A percentile compares a stretch with the other conserved stretches of the same genome.
Evolutionary conservation across 2,888 invertebrate species (phyloP).

Genomic region (Mimachlamys varia): DNA sequence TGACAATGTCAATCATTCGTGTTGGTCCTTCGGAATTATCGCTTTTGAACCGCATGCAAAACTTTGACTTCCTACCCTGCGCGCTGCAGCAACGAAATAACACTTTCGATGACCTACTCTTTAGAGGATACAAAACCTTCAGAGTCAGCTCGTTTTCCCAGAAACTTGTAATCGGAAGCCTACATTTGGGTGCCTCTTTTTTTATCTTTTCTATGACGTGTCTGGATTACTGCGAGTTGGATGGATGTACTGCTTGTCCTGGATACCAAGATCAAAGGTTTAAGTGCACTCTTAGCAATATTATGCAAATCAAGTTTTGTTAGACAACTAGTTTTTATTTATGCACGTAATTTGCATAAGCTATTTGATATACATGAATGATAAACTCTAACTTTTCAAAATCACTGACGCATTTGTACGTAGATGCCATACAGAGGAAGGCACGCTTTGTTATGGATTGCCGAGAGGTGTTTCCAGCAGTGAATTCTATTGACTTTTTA

Average conservation of each 20-base stretch:
- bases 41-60: no score
- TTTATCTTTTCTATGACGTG: no score
- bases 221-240: no score
- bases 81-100: no score
- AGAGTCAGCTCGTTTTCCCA: no score
- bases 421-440: neutral
- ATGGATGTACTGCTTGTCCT: neutral
- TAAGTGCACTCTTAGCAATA: neutral
- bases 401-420: neutral
- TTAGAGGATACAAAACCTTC: no score
- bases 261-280: neutral
- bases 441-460: neutral
- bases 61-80: no score
- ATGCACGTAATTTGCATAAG: neutral
- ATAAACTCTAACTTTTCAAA: neutral
- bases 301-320: neutral
- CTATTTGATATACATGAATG: neutral
- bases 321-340: conserved; percentile 1
- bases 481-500: conserved; percentile 5
- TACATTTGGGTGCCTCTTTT: no score
- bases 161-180: no score
- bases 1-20: no score
- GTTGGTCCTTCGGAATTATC: no score
- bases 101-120: no score
- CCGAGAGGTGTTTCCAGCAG: neutral